Base-by-base conservation (phyloP, 2,888 invertebrate genomes). In the Nineta flava region DNA sequence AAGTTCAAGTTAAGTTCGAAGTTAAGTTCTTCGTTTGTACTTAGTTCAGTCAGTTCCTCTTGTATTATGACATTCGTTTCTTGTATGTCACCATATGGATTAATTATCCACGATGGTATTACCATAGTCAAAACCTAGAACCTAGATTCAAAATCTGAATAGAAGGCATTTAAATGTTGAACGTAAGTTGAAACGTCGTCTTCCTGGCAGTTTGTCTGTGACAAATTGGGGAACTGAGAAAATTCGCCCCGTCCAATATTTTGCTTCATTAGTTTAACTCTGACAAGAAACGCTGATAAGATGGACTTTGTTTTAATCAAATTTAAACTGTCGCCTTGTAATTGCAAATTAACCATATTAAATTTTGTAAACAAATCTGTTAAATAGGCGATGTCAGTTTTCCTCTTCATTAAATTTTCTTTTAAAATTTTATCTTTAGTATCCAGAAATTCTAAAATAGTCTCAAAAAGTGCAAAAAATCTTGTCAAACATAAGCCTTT, bases 221-320 rank as follows among this genome's bases (percentile, higher is more conserved):
- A 54, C 53, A 55, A 55, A 50, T 58, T 56, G 52, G 56, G 50
- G 50, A 58, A 59, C 54, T 59, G 54, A 50, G 54, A 58, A 55
- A 58, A 57, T 57, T 58, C 55, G 53, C 57, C 49, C 54, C 55
- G 55, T 51, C 56, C 51, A 56, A 59, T 58, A 46, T 57, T 57
- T 58, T 58, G 55, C 56, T 58, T 59, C 55, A 58, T 57, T 52
- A 58, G 53, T 52, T 57, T 57, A 46, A 57, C 48, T 57, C 52
- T 57, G 44, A 50, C 57, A 55, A 57, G 53, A 57, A 59, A 58
- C 19, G 54, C 56, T 53, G 57, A 54, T 54, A 59, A 53, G 46
- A 57, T 51, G 46, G 52, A 50, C 56, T 57, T 57, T 53, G 55
- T 57, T 57, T 58, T 57, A 50, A 57, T 58, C 47, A 57, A 54